Evolutionary conservation across 2,113 vertebrate genomes (phyloP), one percentile per base, ranked within the genome.

Genomic region (Ageneiosus marmoratus): DNA sequence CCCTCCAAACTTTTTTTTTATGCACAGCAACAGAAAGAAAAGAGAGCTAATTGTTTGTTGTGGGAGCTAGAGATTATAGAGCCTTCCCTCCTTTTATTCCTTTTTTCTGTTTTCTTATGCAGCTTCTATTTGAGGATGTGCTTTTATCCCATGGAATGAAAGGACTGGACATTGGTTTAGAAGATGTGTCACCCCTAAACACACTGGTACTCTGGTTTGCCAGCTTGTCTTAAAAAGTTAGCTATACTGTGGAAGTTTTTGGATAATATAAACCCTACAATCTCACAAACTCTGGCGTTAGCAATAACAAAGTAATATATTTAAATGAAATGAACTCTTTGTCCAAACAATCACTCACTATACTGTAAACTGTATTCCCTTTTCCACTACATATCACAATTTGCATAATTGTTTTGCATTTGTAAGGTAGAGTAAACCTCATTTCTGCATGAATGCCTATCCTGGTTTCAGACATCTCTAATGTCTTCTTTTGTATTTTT

Each of bases 1-100:
- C 85, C 79, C 82, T 70, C 73, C 81, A 60, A 86, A 87, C 77
- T 58, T 85, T 87, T 83, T 87, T 83, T 86, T 65, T 83, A 58
- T 83, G 78, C 60, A 44, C 56, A 56, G 78, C 63, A 6, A n/a
- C 53, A 79, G 85, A 85, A 88, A 85, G 82, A 89, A 89, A 84
- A 70, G 80, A 74, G 86, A 83, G 80, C 85, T 90, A 88, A 89
- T 87, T 90, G 88, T 89, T 88, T 89, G 88, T 90, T 90, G 89
- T 89, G 88, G 85, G 89, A 89, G 88, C 86, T 77, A 50, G 78
- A 87, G 88, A 89, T 89, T 86, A 86, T 74, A 79, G 55, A 65
- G 9, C 69, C 69, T 44, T 83, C 79, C 83, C 81, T 77, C 46
- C 79, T 70, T 83, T 84, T 37, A 55, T 58, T 58, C 51, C 12